A percentile compares a stretch with the other conserved stretches of the same genome.
Conservation (phyloP, 2,113 vertebrate species). For the Azemiops feae region DNA sequence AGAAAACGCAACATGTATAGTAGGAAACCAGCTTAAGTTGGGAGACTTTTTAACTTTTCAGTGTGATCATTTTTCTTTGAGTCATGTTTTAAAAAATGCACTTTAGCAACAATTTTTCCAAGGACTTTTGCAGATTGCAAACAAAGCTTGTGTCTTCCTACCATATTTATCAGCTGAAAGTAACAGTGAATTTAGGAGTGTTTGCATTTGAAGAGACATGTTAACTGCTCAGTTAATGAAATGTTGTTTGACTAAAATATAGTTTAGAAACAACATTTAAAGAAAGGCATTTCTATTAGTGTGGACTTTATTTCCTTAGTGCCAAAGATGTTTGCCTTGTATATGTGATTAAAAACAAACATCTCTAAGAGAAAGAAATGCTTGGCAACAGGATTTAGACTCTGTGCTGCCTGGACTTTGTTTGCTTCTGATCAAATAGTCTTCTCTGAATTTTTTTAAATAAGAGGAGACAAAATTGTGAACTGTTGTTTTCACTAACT, state of each 20-base stretch:
- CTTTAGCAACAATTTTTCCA: neutral
- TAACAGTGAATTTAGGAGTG: neutral
- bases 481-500: constrained; percentile 8
- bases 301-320: constrained; percentile 50
- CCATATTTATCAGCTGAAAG: neutral
- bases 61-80: neutral
- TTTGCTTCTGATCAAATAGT: neutral
- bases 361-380: constrained; percentile 47
- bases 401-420: constrained; percentile 13
- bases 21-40: neutral
- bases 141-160: neutral
- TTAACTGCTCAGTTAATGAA: neutral
- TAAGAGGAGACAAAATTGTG: neutral
- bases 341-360: constrained; percentile 42
- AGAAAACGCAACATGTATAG: neutral
- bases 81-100: neutral
- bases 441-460: neutral
- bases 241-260: constrained; percentile 56
- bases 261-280: constrained; percentile 50
- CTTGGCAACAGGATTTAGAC: constrained; percentile 52
- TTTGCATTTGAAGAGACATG: neutral
- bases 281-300: constrained; percentile 42
- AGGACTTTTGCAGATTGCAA: neutral
- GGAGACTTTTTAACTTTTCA: neutral
- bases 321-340: constrained; percentile 44